Evolutionary conservation across 1,140 invertebrate species (phyloP).

Genomic region (Archivesica marissinica): DNA sequence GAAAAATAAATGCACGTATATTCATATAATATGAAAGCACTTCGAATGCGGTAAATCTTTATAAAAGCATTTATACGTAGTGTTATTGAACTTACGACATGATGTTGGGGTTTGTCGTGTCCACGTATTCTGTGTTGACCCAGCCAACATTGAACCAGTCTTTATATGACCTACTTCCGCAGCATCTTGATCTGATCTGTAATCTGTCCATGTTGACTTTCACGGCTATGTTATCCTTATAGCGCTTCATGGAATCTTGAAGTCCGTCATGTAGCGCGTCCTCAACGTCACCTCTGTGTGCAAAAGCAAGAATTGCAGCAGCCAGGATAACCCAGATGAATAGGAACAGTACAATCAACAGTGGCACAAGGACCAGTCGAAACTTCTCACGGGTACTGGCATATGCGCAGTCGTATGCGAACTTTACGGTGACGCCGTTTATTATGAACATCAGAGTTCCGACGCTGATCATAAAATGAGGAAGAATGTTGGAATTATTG

Average conservation of each 20-base stretch:
- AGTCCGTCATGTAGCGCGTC: slow-evolving; percentile 49
- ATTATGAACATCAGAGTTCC: slow-evolving; percentile 31
- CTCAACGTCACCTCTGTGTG: neutral
- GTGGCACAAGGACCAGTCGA: slow-evolving; percentile 21
- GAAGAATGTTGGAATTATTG: slow-evolving; percentile 38
- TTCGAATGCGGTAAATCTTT: too few relatives aligned
- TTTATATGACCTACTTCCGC: slow-evolving; percentile 52
- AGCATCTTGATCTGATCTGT: slow-evolving; percentile 42
- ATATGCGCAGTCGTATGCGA: slow-evolving; percentile 44
- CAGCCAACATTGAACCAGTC: slow-evolving; percentile 56
- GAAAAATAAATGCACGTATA: too few relatives aligned
- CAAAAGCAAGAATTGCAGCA: slow-evolving; percentile 9
- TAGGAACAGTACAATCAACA: slow-evolving; percentile 37
- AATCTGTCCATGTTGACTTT: slow-evolving; percentile 37
- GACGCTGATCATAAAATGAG: slow-evolving; percentile 44
- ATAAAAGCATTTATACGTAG: too few relatives aligned
- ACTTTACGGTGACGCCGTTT: slow-evolving; percentile 34
- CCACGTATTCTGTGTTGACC: slow-evolving; percentile 45
- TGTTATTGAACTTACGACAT: neutral
- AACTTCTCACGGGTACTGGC: slow-evolving; percentile 40
- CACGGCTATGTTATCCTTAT: slow-evolving; percentile 26
- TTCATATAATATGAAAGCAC: too few relatives aligned
- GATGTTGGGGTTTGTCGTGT: neutral
- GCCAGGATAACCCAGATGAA: slow-evolving; percentile 44
- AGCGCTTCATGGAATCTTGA: slow-evolving; percentile 37